Conservation (phyloP, 2,113 vertebrate species). For the Phrynocephalus versicolor region DNA sequence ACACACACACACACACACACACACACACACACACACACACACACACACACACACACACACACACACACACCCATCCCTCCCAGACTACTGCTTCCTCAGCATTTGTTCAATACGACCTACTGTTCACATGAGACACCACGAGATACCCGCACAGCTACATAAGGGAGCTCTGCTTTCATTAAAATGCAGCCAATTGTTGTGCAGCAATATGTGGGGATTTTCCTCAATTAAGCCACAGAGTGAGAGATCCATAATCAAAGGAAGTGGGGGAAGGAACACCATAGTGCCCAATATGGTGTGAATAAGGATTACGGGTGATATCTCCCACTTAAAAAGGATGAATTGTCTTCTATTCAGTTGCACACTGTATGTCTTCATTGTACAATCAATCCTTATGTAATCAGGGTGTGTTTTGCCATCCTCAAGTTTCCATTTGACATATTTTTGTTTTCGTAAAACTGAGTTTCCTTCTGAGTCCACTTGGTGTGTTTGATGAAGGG, state of each 20-base stretch:
- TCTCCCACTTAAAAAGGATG: neutral
- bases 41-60: too few species aligned
- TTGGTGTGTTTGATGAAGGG: neutral
- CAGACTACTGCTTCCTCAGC: conserved; percentile 23
- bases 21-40: too few species aligned
- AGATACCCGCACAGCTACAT: accelerated
- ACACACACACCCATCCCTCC: too few species aligned
- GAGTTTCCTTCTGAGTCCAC: neutral
- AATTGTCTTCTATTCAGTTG: neutral
- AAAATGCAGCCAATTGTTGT: conserved; percentile 30
- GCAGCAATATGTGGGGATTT: conserved; percentile 11
- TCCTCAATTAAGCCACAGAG: conserved; percentile 7
- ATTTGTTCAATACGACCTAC: neutral
- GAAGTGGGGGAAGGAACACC: conserved; percentile 6
- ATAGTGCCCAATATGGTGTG: conserved; percentile 26
- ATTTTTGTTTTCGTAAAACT: neutral
- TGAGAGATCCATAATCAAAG: conserved; percentile 19
- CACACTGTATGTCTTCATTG: conserved; percentile 7
- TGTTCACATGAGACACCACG: neutral
- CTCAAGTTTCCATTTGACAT: conserved; percentile 37
- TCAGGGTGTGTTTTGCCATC: neutral
- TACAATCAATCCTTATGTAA: conserved; percentile 1
- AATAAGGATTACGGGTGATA: conserved; percentile 15
- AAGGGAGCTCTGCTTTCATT: conserved; percentile 21
- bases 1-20: too few species aligned